phyloP scores from a whole-genome alignment of 2,797 vertebrate species.

The Rhinella marina region DNA sequence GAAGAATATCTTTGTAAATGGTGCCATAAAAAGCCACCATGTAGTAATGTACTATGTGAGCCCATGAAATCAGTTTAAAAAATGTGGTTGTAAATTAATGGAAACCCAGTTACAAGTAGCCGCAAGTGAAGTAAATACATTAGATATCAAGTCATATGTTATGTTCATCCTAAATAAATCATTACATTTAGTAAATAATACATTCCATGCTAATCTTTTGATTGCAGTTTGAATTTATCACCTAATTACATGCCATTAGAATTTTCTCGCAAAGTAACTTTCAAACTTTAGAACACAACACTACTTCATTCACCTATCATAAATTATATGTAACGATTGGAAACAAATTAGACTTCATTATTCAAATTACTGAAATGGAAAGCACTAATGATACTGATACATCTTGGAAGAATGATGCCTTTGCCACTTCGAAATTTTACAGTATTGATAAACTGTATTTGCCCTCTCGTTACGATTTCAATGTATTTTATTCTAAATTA shows the following conservation, averaged over 20 bases:
- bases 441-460: slow-evolving; percentile 39
- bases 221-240: slow-evolving; percentile 16
- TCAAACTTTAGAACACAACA: slow-evolving; percentile 50
- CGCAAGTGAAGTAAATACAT: background rate
- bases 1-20: too few species aligned
- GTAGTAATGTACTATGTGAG: too few species aligned
- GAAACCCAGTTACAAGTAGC: background rate
- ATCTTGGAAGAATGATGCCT: slow-evolving; percentile 47
- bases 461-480: slow-evolving; percentile 25
- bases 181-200: slow-evolving; percentile 34
- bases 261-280: slow-evolving; percentile 50
- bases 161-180: background rate
- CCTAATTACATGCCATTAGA: slow-evolving; percentile 26
- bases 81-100: too few species aligned
- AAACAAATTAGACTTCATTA: slow-evolving; percentile 62
- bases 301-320: slow-evolving; percentile 37
- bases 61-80: too few species aligned
- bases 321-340: slow-evolving; percentile 56
- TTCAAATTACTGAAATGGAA: slow-evolving; percentile 58
- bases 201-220: slow-evolving; percentile 19
- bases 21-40: too few species aligned
- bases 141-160: background rate
- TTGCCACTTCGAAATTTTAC: slow-evolving; percentile 18
- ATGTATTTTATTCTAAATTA: slow-evolving; percentile 33
- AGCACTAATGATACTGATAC: slow-evolving; percentile 52